Percentiles rank a stretch among this genome's conserved stretches.
These are phyloP conservation scores for Alosa alosa DNA, from an alignment of 2,113 vertebrate genomes.

Conservation along the genomic window DNA sequence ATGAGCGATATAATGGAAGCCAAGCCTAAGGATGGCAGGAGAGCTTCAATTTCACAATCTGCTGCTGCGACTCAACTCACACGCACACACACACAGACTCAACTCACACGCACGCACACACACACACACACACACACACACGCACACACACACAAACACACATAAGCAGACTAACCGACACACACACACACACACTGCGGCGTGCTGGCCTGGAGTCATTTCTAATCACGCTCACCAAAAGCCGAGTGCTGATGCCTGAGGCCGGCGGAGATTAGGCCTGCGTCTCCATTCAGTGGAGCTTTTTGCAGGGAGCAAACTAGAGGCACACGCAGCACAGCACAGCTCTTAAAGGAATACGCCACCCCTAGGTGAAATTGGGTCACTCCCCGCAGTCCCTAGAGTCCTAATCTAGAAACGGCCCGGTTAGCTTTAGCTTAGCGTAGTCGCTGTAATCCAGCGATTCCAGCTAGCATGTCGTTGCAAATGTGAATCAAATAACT, in stretches of 20 bases:
- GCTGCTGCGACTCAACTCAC: conserved; percentile 16
- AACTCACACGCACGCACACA: not conserved
- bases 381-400: too few relatives aligned
- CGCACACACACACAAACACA: not conserved
- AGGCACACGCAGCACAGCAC: not conserved
- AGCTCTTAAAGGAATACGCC: too few relatives aligned
- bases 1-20: conserved; percentile 43
- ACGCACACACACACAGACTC: not conserved
- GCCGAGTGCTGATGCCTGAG: conserved; percentile 15
- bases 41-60: conserved; percentile 51
- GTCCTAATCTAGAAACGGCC: too few relatives aligned
- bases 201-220: conserved; percentile 35
- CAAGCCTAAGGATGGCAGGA: conserved; percentile 32
- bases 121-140: not conserved
- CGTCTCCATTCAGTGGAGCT: conserved; percentile 44
- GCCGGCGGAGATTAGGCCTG: conserved; percentile 45
- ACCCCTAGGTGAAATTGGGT: too few relatives aligned
- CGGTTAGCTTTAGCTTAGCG: too few relatives aligned
- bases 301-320: conserved; percentile 42
- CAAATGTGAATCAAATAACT: too few relatives aligned
- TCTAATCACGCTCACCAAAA: conserved; percentile 37
- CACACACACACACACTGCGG: not conserved
- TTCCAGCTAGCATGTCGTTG: too few relatives aligned
- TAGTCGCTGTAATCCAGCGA: too few relatives aligned
- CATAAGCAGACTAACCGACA: conserved; percentile 19